Conservation (phyloP, 2,888 invertebrate genomes). For the Leptopilina myrica region DNA sequence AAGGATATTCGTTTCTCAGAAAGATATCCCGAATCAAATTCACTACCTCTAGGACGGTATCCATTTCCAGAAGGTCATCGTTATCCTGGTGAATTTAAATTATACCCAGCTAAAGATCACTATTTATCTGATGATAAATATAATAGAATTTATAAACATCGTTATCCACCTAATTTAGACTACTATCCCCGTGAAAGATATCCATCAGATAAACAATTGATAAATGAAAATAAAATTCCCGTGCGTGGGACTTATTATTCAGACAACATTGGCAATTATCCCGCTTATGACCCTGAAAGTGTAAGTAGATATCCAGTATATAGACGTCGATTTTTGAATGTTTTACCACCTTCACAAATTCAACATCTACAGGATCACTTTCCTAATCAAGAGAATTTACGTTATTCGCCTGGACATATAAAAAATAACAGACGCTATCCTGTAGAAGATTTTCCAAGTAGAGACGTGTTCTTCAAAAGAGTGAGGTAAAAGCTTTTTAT, state of each 20-base stretch:
- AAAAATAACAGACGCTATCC: conserved; percentile 80
- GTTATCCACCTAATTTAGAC: conserved; percentile 68
- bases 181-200: conserved; percentile 70
- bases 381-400: conserved; percentile 68
- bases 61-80: conserved; percentile 68
- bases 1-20: conserved; percentile 60
- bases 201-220: conserved; percentile 78
- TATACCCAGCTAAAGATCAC: conserved; percentile 65
- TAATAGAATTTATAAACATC: conserved; percentile 61
- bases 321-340: conserved; percentile 76
- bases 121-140: conserved; percentile 73
- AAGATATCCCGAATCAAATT: conserved; percentile 59
- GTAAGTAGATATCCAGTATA: conserved; percentile 68
- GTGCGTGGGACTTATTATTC: conserved; percentile 76
- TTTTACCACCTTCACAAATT: conserved; percentile 70
- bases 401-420: conserved; percentile 68
- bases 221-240: conserved; percentile 67
- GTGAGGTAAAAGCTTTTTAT: conserved; percentile 55
- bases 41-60: conserved; percentile 60
- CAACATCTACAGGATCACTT: conserved; percentile 78
- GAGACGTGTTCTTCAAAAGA: conserved; percentile 67
- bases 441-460: conserved; percentile 70
- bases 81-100: conserved; percentile 73
- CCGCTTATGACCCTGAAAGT: conserved; percentile 52
- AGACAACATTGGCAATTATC: conserved; percentile 70